Percentiles rank a stretch among this genome's conserved stretches.
Evolutionary conservation across 1,140 invertebrate genomes (phyloP).

Genomic region (Ephestia elutella): DNA sequence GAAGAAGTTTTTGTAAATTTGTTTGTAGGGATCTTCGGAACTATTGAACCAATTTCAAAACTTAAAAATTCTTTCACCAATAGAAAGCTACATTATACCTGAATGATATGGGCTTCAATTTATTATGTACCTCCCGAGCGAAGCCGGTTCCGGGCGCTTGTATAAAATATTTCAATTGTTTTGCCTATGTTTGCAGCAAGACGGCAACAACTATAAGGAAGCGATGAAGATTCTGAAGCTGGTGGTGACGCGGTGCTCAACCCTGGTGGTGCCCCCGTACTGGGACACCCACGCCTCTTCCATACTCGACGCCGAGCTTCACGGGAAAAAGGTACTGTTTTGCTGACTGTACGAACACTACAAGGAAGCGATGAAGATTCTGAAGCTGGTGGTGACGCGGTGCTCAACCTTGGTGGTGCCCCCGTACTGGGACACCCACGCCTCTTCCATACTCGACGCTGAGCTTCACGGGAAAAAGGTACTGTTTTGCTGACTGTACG

Average conservation of each 20-base stretch:
- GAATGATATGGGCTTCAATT: too few species aligned
- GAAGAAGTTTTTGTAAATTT: too few species aligned
- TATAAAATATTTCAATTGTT: too few species aligned
- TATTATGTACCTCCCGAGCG: too few species aligned
- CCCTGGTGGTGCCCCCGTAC: constrained; percentile 79
- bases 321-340: constrained; percentile 60
- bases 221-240: constrained; percentile 97
- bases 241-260: constrained; percentile 96
- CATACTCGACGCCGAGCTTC: constrained; percentile 74
- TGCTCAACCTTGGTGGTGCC: constrained; percentile 89
- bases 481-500: too few species aligned
- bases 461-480: constrained; percentile 72
- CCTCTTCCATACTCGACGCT: constrained; percentile 75
- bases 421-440: constrained; percentile 74
- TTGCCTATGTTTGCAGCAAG: constrained; percentile 52
- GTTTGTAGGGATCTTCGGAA: too few species aligned
- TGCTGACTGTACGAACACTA: too few species aligned
- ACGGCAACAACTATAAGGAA: constrained; percentile 94
- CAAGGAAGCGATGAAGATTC: constrained; percentile 96
- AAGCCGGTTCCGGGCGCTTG: too few species aligned
- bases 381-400: constrained; percentile 97
- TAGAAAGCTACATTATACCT: too few species aligned
- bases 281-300: constrained; percentile 75
- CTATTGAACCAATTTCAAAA: too few species aligned
- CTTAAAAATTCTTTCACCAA: too few species aligned